phyloP scores from a whole-genome alignment of 2,797 vertebrate genomes.

The Sebastes diploproa region DNA sequence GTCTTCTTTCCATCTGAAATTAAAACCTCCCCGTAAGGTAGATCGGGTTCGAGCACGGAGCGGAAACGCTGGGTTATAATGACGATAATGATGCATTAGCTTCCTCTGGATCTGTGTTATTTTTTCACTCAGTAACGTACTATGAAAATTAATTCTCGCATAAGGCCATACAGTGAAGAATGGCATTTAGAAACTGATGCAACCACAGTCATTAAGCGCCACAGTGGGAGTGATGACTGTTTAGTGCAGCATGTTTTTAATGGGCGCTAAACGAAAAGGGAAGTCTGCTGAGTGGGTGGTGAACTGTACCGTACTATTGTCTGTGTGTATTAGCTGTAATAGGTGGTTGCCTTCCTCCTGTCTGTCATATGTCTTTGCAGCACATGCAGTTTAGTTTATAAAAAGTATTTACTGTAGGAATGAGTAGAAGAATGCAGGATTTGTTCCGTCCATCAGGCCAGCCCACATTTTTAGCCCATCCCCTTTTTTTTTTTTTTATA shows the following conservation, averaged over 20 bases:
- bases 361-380: neutral
- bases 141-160: conserved; percentile 37
- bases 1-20: conserved; percentile 41
- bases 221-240: conserved; percentile 45
- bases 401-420: conserved; percentile 64
- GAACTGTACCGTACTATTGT: conserved; percentile 33
- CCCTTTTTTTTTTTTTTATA: conserved; percentile 33
- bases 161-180: conserved; percentile 11
- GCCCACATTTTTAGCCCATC: conserved; percentile 45
- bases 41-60: conserved; percentile 11
- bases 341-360: conserved; percentile 1
- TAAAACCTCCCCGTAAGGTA: conserved; percentile 19
- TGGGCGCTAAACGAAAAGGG: conserved; percentile 49
- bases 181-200: conserved; percentile 24
- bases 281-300: conserved; percentile 50
- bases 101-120: conserved; percentile 17
- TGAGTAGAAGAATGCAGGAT: conserved; percentile 63
- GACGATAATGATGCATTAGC: conserved; percentile 34
- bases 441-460: conserved; percentile 25
- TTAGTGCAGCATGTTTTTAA: conserved; percentile 55
- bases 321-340: conserved; percentile 32
- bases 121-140: conserved; percentile 23
- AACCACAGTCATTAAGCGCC: conserved; percentile 38
- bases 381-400: neutral
- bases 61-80: conserved; percentile 32